Evolutionary conservation across 2,113 vertebrate species (phyloP), one percentile per base, ranked within the genome.

Genomic region (Elephas maximus): DNA sequence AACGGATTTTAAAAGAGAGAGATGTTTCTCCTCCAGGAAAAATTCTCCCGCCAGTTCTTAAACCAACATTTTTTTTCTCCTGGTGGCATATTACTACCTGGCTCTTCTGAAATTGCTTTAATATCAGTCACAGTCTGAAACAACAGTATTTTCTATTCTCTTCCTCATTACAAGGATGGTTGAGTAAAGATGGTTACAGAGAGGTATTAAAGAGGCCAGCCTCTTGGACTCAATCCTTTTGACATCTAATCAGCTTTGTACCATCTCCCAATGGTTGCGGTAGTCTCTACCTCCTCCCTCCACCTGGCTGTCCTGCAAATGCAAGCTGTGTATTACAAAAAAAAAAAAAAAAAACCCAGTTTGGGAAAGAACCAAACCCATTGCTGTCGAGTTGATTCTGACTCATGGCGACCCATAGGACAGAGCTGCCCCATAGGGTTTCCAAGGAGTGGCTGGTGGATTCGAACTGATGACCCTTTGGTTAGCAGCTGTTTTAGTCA

Each of bases 91-190:
- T 53, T 28, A 15, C 88, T 48, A 65, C 28, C 78, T 77, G 7
- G 87, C 44, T 77, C 9, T 73, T 91, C 18, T 51, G 83, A 86
- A 82, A 82, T 37, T 62, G 37, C 30, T 92, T 93, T 89, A 53
- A 8, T 51, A 53, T 24, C 85, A 79, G 71, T 77, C 44, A 48
- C 23, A 62, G 69, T 83, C 48, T 71, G 90, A 83, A 62, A 65
- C 76, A 81, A 4, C 41, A 33, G 21, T 85, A 53, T 57, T 90
- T 82, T 84, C 1, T 0, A 69, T 79, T 74, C 53, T 44, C 21
- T 94, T 74, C 45, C 33, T 93, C n/a, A 48, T 76, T 37, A 5
- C 6, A 2, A 82, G 60, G 41, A 45, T 6, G 6, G 33, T 45
- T 83, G 83, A 80, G 20, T 81, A 82, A 57, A 94, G 41, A 51